Conservation (phyloP, 2,888 invertebrate genomes). For the Halictus ligatus region DNA sequence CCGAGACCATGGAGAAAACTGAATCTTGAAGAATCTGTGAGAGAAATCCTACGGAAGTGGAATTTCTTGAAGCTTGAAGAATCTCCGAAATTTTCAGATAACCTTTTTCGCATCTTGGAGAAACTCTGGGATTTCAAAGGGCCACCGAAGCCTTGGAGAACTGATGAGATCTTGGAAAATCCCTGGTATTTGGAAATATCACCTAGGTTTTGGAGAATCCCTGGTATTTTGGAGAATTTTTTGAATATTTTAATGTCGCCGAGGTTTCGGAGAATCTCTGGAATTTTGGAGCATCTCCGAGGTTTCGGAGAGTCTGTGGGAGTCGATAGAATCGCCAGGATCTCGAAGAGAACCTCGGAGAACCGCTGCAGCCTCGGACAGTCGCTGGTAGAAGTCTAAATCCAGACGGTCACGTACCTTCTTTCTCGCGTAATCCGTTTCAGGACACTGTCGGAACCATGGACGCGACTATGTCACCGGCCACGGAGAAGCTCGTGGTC, state of each 20-base stretch:
- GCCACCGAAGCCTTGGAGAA: not conserved
- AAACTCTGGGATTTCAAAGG: not conserved
- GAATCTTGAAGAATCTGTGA: not conserved
- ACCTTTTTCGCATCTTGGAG: not conserved
- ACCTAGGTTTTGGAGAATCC: too few species aligned
- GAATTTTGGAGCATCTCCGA: too few species aligned
- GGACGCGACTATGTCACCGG: not conserved
- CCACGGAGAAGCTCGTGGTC: not conserved
- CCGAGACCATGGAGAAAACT: not conserved
- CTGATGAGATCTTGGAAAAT: not conserved
- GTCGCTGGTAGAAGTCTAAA: not conserved
- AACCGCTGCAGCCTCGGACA: not conserved
- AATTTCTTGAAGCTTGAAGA: not conserved
- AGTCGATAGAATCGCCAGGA: not conserved
- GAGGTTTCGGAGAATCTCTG: too few species aligned
- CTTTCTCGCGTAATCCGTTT: not conserved
- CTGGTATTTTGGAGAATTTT: not conserved
- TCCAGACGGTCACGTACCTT: conserved; percentile 33
- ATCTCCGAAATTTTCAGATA: not conserved
- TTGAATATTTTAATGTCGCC: too few species aligned
- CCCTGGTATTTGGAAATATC: too few species aligned
- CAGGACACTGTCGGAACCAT: conserved; percentile 22
- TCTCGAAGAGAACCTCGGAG: not conserved
- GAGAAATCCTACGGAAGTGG: not conserved
- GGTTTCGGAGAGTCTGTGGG: not conserved